Conservation (phyloP, 2,888 invertebrate genomes). For the Celastrina argiolus region DNA sequence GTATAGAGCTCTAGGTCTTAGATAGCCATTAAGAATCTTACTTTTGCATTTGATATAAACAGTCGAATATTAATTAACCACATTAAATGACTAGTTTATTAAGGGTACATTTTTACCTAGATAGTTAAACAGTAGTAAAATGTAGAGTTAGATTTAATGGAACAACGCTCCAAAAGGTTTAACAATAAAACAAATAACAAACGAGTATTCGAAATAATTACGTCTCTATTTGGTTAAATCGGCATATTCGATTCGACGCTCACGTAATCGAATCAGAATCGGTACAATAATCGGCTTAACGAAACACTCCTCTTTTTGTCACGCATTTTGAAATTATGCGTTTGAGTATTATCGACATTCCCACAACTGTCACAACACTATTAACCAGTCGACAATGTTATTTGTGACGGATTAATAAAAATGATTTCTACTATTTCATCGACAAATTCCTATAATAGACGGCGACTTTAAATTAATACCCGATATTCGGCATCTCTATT, state of each 20-base stretch:
- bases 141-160: background rate
- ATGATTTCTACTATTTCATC: background rate
- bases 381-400: background rate
- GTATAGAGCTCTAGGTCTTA: too few species aligned
- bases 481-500: background rate
- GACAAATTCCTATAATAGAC: background rate
- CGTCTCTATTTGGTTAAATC: conserved; percentile 14
- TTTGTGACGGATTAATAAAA: conserved; percentile 19
- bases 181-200: conserved; percentile 3
- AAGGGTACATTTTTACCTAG: background rate
- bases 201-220: conserved; percentile 15
- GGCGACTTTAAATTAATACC: background rate
- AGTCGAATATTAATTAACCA: background rate
- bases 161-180: background rate
- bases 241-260: conserved; percentile 16
- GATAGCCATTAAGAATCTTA: background rate
- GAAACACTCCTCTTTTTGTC: conserved; percentile 25
- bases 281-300: conserved; percentile 24
- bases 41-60: background rate
- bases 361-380: conserved; percentile 19
- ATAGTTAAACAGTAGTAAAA: background rate
- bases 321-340: conserved; percentile 9
- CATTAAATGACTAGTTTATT: background rate
- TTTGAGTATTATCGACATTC: conserved; percentile 3
- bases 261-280: conserved; percentile 20